phyloP scores from a whole-genome alignment of 2,797 vertebrate species.

The Aulostomus chinensis region DNA sequence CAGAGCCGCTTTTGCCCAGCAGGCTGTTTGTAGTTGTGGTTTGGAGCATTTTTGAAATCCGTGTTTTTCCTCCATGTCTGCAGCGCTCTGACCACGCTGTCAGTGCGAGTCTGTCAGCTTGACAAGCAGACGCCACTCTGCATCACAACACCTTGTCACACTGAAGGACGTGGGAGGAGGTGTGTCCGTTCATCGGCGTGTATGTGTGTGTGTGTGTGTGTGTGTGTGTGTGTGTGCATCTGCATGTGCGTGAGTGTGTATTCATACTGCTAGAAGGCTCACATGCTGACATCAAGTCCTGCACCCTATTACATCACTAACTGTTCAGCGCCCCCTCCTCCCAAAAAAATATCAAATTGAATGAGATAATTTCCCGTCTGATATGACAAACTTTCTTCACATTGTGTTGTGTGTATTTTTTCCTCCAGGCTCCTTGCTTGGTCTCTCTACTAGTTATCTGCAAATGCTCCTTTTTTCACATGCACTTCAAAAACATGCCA shows the following conservation, averaged over 20 bases:
- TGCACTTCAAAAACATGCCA: slow-evolving; percentile 7
- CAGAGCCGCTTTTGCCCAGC: slow-evolving; percentile 29
- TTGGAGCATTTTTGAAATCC: slow-evolving; percentile 59
- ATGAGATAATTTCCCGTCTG: slow-evolving; percentile 19
- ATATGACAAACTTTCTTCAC: slow-evolving; percentile 22
- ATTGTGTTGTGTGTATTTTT: slow-evolving; percentile 18
- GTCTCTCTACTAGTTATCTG: slow-evolving; percentile 11
- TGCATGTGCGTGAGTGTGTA: slow-evolving; percentile 13
- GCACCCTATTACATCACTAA: slow-evolving; percentile 60
- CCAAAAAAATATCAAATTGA: slow-evolving; percentile 36
- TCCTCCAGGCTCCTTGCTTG: neutral
- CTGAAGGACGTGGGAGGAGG: slow-evolving; percentile 59
- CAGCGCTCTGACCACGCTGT: slow-evolving; percentile 66
- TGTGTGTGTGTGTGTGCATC: slow-evolving; percentile 14
- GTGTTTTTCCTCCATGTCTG: slow-evolving; percentile 56
- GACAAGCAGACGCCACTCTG: slow-evolving; percentile 74
- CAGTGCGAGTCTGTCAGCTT: slow-evolving; percentile 75
- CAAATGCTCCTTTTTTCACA: slow-evolving; percentile 21
- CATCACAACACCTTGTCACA: slow-evolving; percentile 73
- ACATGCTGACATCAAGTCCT: slow-evolving; percentile 58
- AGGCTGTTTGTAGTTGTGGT: slow-evolving; percentile 60
- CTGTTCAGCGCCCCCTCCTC: neutral
- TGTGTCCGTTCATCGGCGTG: slow-evolving; percentile 24
- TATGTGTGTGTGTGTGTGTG: slow-evolving; percentile 15
- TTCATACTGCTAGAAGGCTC: slow-evolving; percentile 46